Evolutionary conservation across 1,140 invertebrate genomes (phyloP).

Genomic region (Ceratosolen fusciceps): DNA sequence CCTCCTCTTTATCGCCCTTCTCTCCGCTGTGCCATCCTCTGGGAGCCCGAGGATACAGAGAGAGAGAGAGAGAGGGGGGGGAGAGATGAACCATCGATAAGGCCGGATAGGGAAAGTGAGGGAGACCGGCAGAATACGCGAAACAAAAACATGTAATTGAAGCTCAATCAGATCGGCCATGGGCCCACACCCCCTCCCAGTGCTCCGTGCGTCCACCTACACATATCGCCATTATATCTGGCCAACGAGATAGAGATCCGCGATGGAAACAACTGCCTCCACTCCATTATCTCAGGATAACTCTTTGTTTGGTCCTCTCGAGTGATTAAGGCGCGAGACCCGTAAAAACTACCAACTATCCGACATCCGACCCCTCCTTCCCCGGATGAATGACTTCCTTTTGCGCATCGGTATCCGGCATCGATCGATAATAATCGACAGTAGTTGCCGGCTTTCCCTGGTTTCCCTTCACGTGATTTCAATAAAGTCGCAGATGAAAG

Average conservation of each 20-base stretch:
- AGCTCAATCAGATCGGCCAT: constrained; percentile 17
- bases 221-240: not conserved
- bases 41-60: not conserved
- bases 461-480: too few relatives aligned
- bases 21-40: not conserved
- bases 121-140: constrained; percentile 17
- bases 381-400: too few relatives aligned
- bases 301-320: constrained; percentile 12
- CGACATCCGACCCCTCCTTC: too few relatives aligned
- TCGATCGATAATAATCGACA: too few relatives aligned
- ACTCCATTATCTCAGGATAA: not conserved
- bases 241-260: constrained; percentile 1
- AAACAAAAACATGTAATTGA: constrained; percentile 41
- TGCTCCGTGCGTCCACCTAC: not conserved
- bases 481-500: too few relatives aligned
- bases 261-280: not conserved
- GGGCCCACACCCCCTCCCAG: too few relatives aligned
- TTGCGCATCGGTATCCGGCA: too few relatives aligned
- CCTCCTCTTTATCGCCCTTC: not conserved
- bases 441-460: too few relatives aligned
- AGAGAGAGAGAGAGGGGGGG: constrained; percentile 1
- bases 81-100: constrained; percentile 37
- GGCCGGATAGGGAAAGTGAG: constrained; percentile 45
- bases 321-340: not conserved
- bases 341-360: not conserved